Percentiles rank a stretch among this genome's conserved stretches.
Evolutionary conservation across 2,888 invertebrate species (phyloP).

Genomic region (Agrochola lota): DNA sequence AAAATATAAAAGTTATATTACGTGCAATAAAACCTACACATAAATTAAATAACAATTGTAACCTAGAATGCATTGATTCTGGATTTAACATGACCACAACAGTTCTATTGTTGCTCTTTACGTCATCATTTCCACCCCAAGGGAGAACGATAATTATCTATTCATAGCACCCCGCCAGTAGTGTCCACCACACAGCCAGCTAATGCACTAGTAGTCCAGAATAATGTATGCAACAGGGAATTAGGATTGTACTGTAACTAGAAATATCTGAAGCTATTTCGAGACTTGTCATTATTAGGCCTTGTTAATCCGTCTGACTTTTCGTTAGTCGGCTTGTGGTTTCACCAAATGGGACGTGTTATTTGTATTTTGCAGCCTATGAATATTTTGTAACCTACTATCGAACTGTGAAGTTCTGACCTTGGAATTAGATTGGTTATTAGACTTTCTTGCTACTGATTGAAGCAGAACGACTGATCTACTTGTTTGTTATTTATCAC

Average conservation of each 20-base stretch:
- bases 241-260: background rate
- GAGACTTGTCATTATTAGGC: background rate
- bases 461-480: background rate
- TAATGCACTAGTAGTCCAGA: conserved; percentile 27
- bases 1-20: too few relatives aligned
- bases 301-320: background rate
- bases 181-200: conserved; percentile 1
- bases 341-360: background rate
- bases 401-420: background rate
- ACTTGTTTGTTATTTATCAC: conserved; percentile 21
- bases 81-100: background rate
- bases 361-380: background rate
- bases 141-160: conserved; percentile 21
- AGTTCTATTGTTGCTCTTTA: conserved; percentile 4
- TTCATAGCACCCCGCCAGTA: conserved; percentile 17
- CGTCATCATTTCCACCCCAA: background rate
- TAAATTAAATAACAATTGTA: background rate
- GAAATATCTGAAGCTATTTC: conserved; percentile 21
- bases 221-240: conserved; percentile 37
- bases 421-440: background rate
- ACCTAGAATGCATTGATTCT: background rate
- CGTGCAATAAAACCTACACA: too few relatives aligned
- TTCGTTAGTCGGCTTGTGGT: background rate
- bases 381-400: background rate
- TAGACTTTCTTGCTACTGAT: background rate